Conservation (phyloP, 2,797 vertebrate species). For the Mico argentatus region DNA sequence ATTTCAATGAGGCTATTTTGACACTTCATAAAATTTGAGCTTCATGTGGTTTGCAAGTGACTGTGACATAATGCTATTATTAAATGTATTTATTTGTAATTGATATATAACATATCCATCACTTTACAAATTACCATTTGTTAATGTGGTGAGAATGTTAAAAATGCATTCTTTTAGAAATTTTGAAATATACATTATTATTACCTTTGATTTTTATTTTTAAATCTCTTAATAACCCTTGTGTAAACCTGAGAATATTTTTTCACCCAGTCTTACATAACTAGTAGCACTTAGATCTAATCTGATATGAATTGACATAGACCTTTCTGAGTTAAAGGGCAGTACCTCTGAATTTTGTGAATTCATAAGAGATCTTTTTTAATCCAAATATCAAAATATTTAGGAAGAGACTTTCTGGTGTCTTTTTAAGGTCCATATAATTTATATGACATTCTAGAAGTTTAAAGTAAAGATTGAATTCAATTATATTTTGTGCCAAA, state of each 20-base stretch:
- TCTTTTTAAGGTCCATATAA: not conserved
- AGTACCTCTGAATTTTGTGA: not conserved
- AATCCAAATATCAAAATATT: constrained; percentile 19
- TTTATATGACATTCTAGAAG: constrained; percentile 8
- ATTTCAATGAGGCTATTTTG: not conserved
- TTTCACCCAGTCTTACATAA: not conserved
- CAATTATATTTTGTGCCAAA: not conserved
- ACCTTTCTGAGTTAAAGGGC: not conserved
- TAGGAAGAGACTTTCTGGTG: not conserved
- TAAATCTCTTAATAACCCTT: not conserved
- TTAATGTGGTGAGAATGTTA: not conserved
- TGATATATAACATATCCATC: not conserved
- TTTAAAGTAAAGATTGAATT: not conserved
- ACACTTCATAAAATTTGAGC: not conserved
- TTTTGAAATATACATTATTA: not conserved
- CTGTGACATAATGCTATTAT: not conserved
- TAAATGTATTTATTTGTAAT: not conserved
- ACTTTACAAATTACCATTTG: not conserved
- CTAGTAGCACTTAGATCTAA: not conserved
- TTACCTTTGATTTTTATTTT: not conserved
- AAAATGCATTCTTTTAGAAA: not conserved
- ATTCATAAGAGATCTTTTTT: not conserved
- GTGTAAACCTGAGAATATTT: not conserved
- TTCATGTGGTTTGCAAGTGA: not conserved
- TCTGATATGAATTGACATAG: not conserved